These are phyloP conservation scores for Antitype chi DNA, from an alignment of 2,888 invertebrate genomes.

Conservation along the genomic window DNA sequence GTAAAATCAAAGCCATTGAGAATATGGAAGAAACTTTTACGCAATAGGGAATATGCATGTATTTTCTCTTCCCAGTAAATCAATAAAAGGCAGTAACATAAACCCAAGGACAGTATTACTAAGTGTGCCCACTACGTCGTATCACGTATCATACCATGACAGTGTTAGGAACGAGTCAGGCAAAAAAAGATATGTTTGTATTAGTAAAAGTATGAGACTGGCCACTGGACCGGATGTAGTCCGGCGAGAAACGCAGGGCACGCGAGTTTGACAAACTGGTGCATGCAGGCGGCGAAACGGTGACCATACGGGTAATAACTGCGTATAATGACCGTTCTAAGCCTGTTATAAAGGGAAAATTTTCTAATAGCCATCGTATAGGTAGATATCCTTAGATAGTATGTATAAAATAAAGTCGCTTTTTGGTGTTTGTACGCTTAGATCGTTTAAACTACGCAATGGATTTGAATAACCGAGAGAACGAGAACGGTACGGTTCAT, in stretches of 20 bases:
- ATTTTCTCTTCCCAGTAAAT: background rate
- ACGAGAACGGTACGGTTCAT: too few relatives aligned
- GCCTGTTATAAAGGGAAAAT: background rate
- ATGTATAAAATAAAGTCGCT: too few relatives aligned
- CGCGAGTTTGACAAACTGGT: background rate
- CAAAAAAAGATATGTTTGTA: background rate
- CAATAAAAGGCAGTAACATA: background rate
- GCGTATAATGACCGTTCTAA: background rate
- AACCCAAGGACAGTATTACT: background rate
- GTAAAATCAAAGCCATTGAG: constrained; percentile 77
- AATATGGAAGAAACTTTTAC: constrained; percentile 74
- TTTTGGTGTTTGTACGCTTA: too few relatives aligned
- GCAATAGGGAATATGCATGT: constrained; percentile 9
- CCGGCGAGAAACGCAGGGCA: background rate
- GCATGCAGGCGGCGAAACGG: background rate
- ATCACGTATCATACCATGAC: background rate
- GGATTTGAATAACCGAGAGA: too few relatives aligned
- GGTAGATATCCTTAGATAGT: too few relatives aligned
- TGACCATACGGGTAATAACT: too few relatives aligned
- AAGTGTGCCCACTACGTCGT: background rate
- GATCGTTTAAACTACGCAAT: too few relatives aligned
- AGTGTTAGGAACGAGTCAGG: background rate
- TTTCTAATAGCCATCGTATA: background rate
- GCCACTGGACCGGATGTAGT: background rate
- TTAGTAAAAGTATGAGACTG: background rate